These are phyloP conservation scores for Pachymerium ferrugineum DNA, from an alignment of 2,888 invertebrate species.

Conservation along the genomic window DNA sequence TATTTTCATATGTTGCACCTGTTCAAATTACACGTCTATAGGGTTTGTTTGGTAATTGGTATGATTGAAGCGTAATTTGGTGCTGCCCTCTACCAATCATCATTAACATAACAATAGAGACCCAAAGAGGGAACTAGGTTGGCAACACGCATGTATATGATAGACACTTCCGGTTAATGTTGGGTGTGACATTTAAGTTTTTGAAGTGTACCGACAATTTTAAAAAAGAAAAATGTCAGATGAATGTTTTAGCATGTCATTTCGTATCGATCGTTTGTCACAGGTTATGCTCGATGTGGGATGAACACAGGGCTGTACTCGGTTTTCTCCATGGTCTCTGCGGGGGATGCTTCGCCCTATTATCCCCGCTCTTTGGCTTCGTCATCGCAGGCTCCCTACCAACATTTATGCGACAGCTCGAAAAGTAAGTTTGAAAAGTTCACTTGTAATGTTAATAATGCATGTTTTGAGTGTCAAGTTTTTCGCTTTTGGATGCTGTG, in stretches of 20 bases:
- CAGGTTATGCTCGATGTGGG: conserved; percentile 9
- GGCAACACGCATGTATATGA: neutral
- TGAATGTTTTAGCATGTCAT: neutral
- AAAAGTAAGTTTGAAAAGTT: neutral
- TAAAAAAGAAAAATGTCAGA: neutral
- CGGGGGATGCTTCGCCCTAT: neutral
- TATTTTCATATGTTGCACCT: neutral
- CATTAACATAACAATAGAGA: conserved; percentile 6
- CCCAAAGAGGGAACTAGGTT: neutral
- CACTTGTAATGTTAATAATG: too few relatives aligned
- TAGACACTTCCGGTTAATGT: neutral
- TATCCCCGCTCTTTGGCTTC: neutral
- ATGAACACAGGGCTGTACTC: conserved; percentile 24
- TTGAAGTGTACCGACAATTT: neutral
- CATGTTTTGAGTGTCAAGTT: too few relatives aligned
- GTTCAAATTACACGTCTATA: neutral
- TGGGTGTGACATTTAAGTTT: neutral
- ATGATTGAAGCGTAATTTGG: neutral
- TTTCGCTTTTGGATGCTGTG: too few relatives aligned
- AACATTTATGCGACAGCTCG: neutral
- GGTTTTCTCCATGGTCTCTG: conserved; percentile 21
- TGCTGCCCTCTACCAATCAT: too few relatives aligned
- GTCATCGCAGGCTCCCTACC: conserved; percentile 5
- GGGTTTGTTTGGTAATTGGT: neutral
- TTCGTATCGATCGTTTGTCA: neutral